Evolutionary conservation across 1,140 invertebrate species (phyloP), one percentile per base, ranked within the genome.

Genomic region (Drosophila parvula): DNA sequence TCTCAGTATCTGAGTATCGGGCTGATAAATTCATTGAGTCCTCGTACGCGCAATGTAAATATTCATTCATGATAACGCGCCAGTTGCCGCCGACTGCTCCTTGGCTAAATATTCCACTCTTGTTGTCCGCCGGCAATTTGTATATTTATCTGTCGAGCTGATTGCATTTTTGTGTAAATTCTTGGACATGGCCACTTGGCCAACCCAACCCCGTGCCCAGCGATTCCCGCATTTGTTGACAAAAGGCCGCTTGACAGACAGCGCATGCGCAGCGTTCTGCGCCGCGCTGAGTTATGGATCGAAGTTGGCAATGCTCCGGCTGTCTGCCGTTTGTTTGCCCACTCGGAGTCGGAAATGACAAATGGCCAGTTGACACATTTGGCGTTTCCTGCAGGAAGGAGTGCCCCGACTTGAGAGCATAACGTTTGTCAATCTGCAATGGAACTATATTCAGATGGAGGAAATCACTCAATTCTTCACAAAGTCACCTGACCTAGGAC

Each of bases 121-220:
- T 59, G 50, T 58, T 36, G 38, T 32, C 18, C 16, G 16, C 9
- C 34, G 50, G 32, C 74, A 62, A 60, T 74, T 82, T 83, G 61
- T 83, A 71, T 79, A 76, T 79, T 83, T 79, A 83, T 83, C 61
- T 48, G 45, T 41, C 47, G 47, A 67, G 74, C 59, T 76, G 80
- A 83, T 83, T 79, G 80, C 80, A 79, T 83, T 83, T 83, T 83
- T 83, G 80, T 83, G 80, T 83, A 83, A 83, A 83, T 83, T 83
- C 76, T 61, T 55, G 45, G 62, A 44, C 60, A 81, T 71, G 41
- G 70, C 74, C 67, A 71, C 44, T 38, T 16, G 45, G 8, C 53
- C 53, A 18, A 28, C 36, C 27, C 57, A 32, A 18, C n/a, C 28
- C 48, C 48, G n/a, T 45, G 5, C 44, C 44, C 44, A 8, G 8